Evolutionary conservation across 2,888 invertebrate genomes (phyloP).

Genomic region (Odontomyia ornata): DNA sequence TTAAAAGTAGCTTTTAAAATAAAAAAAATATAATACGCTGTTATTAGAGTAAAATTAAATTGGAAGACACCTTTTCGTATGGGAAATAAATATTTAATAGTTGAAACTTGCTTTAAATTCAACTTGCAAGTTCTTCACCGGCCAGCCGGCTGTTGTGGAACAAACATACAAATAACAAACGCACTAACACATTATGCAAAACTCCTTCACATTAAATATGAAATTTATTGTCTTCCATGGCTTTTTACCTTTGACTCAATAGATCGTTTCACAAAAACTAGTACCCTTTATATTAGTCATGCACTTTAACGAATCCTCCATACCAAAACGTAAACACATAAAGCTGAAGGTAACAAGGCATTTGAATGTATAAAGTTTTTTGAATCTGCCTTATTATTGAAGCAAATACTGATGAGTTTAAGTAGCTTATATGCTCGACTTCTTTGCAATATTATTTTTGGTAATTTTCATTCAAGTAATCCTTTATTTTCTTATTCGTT

Average conservation of each 20-base stretch:
- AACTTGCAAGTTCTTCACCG: background rate
- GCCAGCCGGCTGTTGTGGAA: conserved; percentile 20
- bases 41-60: background rate
- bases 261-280: background rate
- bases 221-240: conserved; percentile 39
- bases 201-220: background rate
- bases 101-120: background rate
- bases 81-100: background rate
- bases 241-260: background rate
- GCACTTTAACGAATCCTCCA: too few relatives aligned
- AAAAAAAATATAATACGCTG: too few relatives aligned
- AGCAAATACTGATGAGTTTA: background rate
- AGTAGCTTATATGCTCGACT: background rate
- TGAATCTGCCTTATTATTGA: too few relatives aligned
- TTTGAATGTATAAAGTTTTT: too few relatives aligned
- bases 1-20: too few relatives aligned
- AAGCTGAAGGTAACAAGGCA: too few relatives aligned
- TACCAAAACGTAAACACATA: background rate
- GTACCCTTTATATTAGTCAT: background rate
- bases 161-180: background rate
- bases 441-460: background rate
- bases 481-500: conserved; percentile 1
- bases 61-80: conserved; percentile 14
- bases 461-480: background rate
- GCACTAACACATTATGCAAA: conserved; percentile 2